Conservation (phyloP, 2,797 vertebrate species). For the Hipposideros larvatus region DNA sequence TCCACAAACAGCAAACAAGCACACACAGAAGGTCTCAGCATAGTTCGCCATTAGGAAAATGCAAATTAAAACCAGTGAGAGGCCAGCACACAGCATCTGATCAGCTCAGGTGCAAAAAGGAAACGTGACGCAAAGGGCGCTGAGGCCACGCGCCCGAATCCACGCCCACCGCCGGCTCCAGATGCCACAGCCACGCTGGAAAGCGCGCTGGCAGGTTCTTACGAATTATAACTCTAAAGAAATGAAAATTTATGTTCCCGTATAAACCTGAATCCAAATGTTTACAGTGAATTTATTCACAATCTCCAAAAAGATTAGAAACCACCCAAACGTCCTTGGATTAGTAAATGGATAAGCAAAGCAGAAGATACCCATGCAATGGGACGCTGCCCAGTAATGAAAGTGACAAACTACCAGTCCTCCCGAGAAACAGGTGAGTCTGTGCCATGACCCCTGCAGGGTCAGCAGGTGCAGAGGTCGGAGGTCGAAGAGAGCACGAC, state of each 20-base stretch:
- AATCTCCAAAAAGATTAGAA: not conserved
- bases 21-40: too few species aligned
- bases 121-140: not conserved
- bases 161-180: not conserved
- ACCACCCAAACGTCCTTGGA: not conserved
- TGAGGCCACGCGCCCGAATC: not conserved
- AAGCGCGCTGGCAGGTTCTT: not conserved
- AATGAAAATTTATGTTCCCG: not conserved
- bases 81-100: not conserved
- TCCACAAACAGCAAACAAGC: not conserved
- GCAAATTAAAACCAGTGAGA: not conserved
- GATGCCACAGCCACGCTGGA: not conserved
- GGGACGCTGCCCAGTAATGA: not conserved
- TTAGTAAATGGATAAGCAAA: not conserved
- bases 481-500: too few species aligned
- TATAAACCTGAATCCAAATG: not conserved
- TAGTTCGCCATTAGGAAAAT: too few species aligned
- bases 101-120: too few species aligned
- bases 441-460: not conserved
- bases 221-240: not conserved
- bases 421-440: fast-evolving
- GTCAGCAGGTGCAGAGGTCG: not conserved
- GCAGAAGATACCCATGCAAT: fast-evolving
- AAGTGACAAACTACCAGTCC: fast-evolving
- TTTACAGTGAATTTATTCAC: not conserved